These are phyloP conservation scores for Streptopelia turtur DNA, from an alignment of 2,797 vertebrate species.

Conservation along the genomic window DNA sequence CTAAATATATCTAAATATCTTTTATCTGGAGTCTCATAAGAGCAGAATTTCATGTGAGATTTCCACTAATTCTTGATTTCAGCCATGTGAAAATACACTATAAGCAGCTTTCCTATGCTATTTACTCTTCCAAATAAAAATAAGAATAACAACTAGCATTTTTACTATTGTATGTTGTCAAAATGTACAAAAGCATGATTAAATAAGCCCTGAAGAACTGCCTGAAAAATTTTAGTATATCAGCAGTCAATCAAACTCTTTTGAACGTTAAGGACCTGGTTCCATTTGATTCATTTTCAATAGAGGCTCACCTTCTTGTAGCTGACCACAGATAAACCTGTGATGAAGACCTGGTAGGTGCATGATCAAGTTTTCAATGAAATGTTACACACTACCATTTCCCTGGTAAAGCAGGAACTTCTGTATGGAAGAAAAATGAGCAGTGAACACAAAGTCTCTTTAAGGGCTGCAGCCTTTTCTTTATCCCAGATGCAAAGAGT, in stretches of 20 bases:
- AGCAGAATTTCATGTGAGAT: background rate
- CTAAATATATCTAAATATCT: background rate
- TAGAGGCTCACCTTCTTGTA: background rate
- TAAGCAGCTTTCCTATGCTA: background rate
- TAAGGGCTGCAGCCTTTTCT: background rate
- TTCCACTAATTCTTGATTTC: background rate
- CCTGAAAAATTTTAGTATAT: background rate
- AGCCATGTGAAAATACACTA: background rate
- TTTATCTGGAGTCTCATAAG: background rate
- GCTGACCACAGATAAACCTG: rapidly evolving
- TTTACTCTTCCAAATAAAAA: background rate
- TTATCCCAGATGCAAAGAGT: background rate
- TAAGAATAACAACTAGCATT: background rate
- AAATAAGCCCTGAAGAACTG: background rate
- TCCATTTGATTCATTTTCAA: background rate
- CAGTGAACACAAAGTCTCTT: background rate
- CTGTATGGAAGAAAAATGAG: background rate
- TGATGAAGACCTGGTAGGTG: background rate
- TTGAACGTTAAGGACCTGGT: background rate
- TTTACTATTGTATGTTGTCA: background rate
- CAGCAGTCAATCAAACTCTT: background rate
- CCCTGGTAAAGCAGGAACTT: background rate
- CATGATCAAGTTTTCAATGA: background rate
- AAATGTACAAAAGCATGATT: background rate
- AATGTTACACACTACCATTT: background rate